These are phyloP conservation scores for Mus spretus DNA, from an alignment of 2,797 vertebrate species.

Conservation along the genomic window DNA sequence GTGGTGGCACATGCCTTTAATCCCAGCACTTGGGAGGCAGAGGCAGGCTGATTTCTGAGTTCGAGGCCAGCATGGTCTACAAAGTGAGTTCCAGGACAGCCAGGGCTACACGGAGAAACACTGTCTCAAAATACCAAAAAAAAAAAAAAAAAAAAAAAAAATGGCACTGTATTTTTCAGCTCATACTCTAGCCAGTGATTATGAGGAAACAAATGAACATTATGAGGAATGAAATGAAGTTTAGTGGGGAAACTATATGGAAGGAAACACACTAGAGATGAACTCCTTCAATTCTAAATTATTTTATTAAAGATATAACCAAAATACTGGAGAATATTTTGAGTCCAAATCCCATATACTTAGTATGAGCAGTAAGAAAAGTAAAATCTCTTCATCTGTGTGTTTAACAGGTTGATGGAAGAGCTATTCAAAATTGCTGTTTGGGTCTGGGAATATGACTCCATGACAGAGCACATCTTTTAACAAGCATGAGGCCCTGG, in stretches of 20 bases:
- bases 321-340: not conserved
- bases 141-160: not conserved
- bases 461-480: not conserved
- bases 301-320: not conserved
- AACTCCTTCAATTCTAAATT: not conserved
- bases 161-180: not conserved
- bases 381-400: not conserved
- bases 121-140: too few relatives aligned
- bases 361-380: slow-evolving; percentile 2
- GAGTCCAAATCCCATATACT: slow-evolving; percentile 1
- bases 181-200: slow-evolving; percentile 1
- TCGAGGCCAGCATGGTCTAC: too few relatives aligned
- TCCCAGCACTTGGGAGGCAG: too few relatives aligned
- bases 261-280: slow-evolving; percentile 20
- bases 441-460: not conserved
- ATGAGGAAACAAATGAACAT: not conserved
- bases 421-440: not conserved
- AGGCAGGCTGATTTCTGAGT: too few relatives aligned
- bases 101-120: too few relatives aligned
- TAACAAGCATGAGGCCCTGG: not conserved
- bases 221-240: not conserved
- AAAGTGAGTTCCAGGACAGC: too few relatives aligned
- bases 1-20: too few relatives aligned
- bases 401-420: not conserved
- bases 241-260: not conserved